Conservation (phyloP, 2,797 vertebrate genomes). For the Tadarida brasiliensis region DNA sequence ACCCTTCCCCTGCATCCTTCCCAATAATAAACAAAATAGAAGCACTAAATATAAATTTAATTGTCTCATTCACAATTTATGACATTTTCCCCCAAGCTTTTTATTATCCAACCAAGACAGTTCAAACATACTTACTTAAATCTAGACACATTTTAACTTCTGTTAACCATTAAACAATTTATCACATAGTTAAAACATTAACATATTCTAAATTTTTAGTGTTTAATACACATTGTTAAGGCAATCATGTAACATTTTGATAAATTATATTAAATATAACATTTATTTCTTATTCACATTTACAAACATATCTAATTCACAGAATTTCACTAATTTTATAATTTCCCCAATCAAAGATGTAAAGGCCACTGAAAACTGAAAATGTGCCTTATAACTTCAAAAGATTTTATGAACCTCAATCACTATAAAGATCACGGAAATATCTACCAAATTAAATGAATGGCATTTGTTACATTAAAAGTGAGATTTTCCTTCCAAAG, state of each 20-base stretch:
- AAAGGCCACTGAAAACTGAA: conserved; percentile 21
- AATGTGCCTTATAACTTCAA: conserved; percentile 47
- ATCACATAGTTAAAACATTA: conserved; percentile 54
- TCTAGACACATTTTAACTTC: neutral
- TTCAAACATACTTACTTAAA: conserved; percentile 42
- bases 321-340: conserved; percentile 58
- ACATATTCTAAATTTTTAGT: neutral
- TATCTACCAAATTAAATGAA: conserved; percentile 54
- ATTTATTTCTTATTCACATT: conserved; percentile 59
- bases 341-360: conserved; percentile 1
- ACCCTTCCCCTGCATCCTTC: neutral
- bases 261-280: conserved; percentile 33
- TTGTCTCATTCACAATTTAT: conserved; percentile 39
- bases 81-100: conserved; percentile 31
- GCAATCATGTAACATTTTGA: neutral
- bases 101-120: conserved; percentile 54
- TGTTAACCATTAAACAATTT: conserved; percentile 49
- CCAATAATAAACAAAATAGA: conserved; percentile 23
- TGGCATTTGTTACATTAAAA: conserved; percentile 53
- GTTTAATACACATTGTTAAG: conserved; percentile 13
- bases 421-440: conserved; percentile 42
- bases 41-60: conserved; percentile 20
- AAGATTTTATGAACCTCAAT: conserved; percentile 50
- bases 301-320: conserved; percentile 56
- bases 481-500: conserved; percentile 45